Conservation (phyloP, 2,113 vertebrate species). For the Syngnathus floridae region DNA sequence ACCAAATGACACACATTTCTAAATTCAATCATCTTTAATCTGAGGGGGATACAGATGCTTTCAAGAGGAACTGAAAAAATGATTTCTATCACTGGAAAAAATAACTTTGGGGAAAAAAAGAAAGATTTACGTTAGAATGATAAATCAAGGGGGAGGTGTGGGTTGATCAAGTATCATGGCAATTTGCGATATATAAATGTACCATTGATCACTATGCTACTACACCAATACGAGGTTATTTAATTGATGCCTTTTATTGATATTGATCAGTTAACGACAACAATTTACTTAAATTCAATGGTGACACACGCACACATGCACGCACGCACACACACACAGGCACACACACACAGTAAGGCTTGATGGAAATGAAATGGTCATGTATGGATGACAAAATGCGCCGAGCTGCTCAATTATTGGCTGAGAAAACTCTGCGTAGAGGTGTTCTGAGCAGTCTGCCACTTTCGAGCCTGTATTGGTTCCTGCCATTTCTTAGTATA, state of each 20-base stretch:
- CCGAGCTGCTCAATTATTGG: too few species aligned
- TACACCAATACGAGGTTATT: neutral
- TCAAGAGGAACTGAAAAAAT: conserved; percentile 44
- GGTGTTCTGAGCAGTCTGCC: neutral
- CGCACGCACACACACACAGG: too few species aligned
- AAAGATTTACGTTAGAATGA: conserved; percentile 24
- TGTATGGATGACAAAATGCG: neutral
- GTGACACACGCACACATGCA: neutral
- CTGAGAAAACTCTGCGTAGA: too few species aligned
- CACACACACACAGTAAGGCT: too few species aligned
- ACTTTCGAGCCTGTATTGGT: neutral
- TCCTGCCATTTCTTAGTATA: neutral
- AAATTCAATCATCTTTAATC: conserved; percentile 65
- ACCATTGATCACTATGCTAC: neutral
- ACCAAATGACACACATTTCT: conserved; percentile 58
- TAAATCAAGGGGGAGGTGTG: neutral
- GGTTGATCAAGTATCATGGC: conserved; percentile 11
- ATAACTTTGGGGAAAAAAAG: neutral
- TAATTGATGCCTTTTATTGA: conserved; percentile 1
- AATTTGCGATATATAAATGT: conserved; percentile 4
- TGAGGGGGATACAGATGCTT: conserved; percentile 46
- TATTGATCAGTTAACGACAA: conserved; percentile 3
- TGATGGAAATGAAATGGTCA: neutral
- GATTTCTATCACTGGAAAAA: conserved; percentile 1
- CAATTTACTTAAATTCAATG: neutral